Evolutionary conservation across 2,797 vertebrate species (phyloP).

Genomic region (Odontamblyopus rebecca): DNA sequence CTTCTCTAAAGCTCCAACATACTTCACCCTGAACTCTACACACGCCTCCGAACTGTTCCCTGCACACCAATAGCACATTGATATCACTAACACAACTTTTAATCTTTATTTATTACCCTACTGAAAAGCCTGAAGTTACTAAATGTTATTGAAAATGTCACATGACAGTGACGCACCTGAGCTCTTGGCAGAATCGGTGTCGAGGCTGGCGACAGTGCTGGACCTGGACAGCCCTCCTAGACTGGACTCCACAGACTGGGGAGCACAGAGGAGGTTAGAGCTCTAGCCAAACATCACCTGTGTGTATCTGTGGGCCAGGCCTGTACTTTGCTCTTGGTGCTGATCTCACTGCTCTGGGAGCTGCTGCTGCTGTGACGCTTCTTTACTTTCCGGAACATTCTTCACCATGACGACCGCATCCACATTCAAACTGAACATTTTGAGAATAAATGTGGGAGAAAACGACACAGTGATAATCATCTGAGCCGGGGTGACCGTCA

Average conservation of each 20-base stretch:
- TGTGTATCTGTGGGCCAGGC: background rate
- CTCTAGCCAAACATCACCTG: background rate
- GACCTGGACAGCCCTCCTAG: constrained; percentile 95
- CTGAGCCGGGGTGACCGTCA: background rate
- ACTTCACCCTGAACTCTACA: constrained; percentile 92
- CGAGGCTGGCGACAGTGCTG: constrained; percentile 96
- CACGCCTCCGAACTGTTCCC: constrained; percentile 90
- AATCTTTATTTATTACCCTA: background rate
- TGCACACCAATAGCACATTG: constrained; percentile 28
- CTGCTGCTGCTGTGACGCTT: constrained; percentile 99
- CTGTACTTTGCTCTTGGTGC: constrained; percentile 96
- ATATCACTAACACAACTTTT: background rate
- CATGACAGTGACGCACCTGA: constrained; percentile 78
- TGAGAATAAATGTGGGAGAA: background rate
- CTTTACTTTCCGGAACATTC: constrained; percentile 97
- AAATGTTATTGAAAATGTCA: background rate
- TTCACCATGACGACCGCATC: constrained; percentile 80
- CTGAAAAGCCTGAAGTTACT: too few species aligned
- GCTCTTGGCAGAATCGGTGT: constrained; percentile 96
- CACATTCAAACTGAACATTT: constrained; percentile 37
- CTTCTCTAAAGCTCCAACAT: constrained; percentile 92
- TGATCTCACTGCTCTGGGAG: constrained; percentile 98
- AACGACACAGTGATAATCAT: background rate
- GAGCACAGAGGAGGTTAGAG: background rate
- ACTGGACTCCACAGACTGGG: constrained; percentile 96